Conservation (phyloP, 2,888 invertebrate genomes). For the Pediacus dermestoides region DNA sequence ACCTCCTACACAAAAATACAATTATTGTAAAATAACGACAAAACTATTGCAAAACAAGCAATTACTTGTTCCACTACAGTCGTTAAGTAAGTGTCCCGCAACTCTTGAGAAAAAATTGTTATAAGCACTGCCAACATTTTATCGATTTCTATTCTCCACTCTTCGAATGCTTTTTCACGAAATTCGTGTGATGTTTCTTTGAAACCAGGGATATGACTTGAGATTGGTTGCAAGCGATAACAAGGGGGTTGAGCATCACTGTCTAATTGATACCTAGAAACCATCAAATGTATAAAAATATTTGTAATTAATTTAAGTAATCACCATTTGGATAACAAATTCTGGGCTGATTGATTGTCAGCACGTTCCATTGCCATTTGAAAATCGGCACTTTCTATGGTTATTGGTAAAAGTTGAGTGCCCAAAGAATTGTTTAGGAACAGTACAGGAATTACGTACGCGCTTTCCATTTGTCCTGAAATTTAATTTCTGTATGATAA, state of each 20-base stretch:
- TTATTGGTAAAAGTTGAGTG: constrained; percentile 71
- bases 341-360: constrained; percentile 58
- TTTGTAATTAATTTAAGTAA: constrained; percentile 12
- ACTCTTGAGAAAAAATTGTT: constrained; percentile 68
- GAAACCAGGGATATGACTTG: constrained; percentile 55
- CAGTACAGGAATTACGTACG: constrained; percentile 73
- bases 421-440: constrained; percentile 77
- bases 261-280: constrained; percentile 66
- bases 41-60: no score
- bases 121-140: constrained; percentile 66
- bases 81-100: constrained; percentile 75
- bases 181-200: constrained; percentile 51
- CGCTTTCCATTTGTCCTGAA: constrained; percentile 68
- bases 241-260: constrained; percentile 71
- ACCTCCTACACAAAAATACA: constrained; percentile 74
- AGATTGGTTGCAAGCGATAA: constrained; percentile 65
- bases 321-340: constrained; percentile 65
- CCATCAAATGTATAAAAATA: no score
- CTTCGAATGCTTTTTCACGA: constrained; percentile 51
- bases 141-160: constrained; percentile 58
- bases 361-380: constrained; percentile 69
- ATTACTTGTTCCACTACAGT: constrained; percentile 74
- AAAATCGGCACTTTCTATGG: constrained; percentile 76
- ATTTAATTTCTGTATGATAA: no score
- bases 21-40: no score